phyloP scores from a whole-genome alignment of 2,113 vertebrate genomes.

The Azemiops feae region DNA sequence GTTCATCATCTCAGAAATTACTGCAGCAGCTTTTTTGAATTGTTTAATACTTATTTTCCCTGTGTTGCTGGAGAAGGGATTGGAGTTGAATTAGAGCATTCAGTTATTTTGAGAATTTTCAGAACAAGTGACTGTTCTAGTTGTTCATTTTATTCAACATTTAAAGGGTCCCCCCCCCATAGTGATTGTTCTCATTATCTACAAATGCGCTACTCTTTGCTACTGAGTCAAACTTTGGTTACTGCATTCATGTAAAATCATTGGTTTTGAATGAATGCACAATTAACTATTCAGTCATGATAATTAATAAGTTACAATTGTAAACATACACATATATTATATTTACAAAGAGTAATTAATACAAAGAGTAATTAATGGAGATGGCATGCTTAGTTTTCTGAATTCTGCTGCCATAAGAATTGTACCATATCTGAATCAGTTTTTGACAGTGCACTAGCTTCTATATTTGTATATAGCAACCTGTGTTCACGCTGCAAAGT shows the following conservation, averaged over 20 bases:
- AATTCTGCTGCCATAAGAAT: background rate
- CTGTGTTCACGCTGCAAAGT: conserved; percentile 10
- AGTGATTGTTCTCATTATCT: background rate
- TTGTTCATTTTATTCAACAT: background rate
- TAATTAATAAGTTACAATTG: conserved; percentile 40
- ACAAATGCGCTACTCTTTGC: background rate
- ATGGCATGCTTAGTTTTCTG: conserved; percentile 17
- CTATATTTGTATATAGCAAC: background rate
- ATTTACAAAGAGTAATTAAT: conserved; percentile 18
- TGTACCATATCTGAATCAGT: conserved; percentile 18
- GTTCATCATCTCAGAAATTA: background rate
- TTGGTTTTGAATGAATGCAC: conserved; percentile 7
- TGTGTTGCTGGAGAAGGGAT: background rate
- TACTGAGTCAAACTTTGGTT: background rate
- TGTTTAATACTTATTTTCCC: background rate
- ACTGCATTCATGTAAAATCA: conserved; percentile 30
- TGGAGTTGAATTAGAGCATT: background rate
- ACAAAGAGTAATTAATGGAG: conserved; percentile 23
- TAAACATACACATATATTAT: background rate
- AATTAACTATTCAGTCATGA: conserved; percentile 19
- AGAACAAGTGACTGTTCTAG: background rate
- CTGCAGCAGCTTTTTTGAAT: background rate
- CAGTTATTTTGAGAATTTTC: background rate
- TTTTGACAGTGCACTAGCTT: conserved; percentile 32
- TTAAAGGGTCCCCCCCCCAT: background rate